Conservation (phyloP, 1,140 invertebrate species). For the Lucilia cuprina region DNA sequence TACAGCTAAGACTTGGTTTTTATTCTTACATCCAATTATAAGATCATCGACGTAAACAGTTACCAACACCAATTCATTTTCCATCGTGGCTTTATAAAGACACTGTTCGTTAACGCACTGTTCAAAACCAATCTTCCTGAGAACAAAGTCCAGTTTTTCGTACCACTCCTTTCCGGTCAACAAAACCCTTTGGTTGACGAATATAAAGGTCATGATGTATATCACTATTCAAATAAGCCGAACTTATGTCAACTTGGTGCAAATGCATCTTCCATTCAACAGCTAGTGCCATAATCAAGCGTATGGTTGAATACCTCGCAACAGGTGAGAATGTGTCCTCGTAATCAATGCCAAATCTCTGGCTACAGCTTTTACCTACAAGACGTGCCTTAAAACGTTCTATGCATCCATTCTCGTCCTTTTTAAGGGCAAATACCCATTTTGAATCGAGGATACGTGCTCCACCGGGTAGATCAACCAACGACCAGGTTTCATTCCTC, state of each 20-base stretch:
- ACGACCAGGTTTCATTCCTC: too few relatives aligned
- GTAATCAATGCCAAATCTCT: too few relatives aligned
- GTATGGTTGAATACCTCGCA: too few relatives aligned
- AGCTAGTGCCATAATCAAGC: too few relatives aligned
- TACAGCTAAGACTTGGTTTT: not conserved
- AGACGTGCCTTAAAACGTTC: too few relatives aligned
- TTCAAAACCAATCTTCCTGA: constrained; percentile 46
- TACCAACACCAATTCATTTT: not conserved
- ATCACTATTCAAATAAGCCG: constrained; percentile 63
- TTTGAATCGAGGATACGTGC: too few relatives aligned
- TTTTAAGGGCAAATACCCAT: not conserved
- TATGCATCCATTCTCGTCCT: constrained; percentile 37
- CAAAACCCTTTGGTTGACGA: constrained; percentile 38
- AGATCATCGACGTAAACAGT: constrained; percentile 37
- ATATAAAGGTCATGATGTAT: constrained; percentile 58
- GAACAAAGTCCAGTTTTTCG: constrained; percentile 45
- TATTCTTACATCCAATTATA: constrained; percentile 26
- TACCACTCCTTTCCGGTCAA: constrained; percentile 48
- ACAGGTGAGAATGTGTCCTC: too few relatives aligned
- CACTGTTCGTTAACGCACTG: constrained; percentile 49
- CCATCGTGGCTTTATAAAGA: constrained; percentile 45
- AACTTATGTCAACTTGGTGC: constrained; percentile 10
- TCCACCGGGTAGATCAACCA: too few relatives aligned
- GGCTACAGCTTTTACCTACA: too few relatives aligned
- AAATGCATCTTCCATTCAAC: too few relatives aligned